phyloP scores from a whole-genome alignment of 2,888 invertebrate genomes.

The Danaus chrysippus region DNA sequence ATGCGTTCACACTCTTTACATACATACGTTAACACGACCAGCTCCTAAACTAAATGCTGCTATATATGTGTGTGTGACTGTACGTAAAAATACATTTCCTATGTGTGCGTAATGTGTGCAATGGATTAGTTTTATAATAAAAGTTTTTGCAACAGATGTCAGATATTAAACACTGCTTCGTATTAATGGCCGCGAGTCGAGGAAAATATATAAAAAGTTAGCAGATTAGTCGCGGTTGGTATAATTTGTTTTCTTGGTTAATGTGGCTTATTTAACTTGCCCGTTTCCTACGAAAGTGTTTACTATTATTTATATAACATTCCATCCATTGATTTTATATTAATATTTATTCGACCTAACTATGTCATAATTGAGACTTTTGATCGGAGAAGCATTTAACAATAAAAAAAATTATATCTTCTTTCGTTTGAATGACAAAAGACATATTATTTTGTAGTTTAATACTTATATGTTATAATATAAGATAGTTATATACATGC shows the following conservation, averaged over 20 bases:
- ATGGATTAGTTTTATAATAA: slow-evolving; percentile 79
- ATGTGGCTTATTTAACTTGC: slow-evolving; percentile 29
- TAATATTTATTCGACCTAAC: no score
- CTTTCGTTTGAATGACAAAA: no score
- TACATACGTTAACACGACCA: slow-evolving; percentile 49
- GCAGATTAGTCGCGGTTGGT: slow-evolving; percentile 63
- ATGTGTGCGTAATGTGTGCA: slow-evolving; percentile 58
- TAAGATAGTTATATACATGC: slow-evolving; percentile 22
- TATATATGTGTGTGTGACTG: slow-evolving; percentile 57
- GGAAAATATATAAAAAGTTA: slow-evolving; percentile 76
- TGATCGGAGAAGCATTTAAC: no score
- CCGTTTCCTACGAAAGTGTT: slow-evolving; percentile 18
- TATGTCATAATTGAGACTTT: no score
- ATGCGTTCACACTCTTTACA: slow-evolving; percentile 41
- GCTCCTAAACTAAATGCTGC: slow-evolving; percentile 70
- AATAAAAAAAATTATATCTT: no score
- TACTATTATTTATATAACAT: neutral
- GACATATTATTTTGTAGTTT: no score
- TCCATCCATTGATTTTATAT: no score
- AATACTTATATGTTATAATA: neutral
- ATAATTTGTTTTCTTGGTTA: slow-evolving; percentile 42
- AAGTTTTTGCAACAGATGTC: slow-evolving; percentile 80
- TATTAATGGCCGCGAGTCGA: slow-evolving; percentile 71
- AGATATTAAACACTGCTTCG: slow-evolving; percentile 77
- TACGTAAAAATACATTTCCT: slow-evolving; percentile 41